phyloP scores from a whole-genome alignment of 2,888 invertebrate species.

The Octonoba sinensis region DNA sequence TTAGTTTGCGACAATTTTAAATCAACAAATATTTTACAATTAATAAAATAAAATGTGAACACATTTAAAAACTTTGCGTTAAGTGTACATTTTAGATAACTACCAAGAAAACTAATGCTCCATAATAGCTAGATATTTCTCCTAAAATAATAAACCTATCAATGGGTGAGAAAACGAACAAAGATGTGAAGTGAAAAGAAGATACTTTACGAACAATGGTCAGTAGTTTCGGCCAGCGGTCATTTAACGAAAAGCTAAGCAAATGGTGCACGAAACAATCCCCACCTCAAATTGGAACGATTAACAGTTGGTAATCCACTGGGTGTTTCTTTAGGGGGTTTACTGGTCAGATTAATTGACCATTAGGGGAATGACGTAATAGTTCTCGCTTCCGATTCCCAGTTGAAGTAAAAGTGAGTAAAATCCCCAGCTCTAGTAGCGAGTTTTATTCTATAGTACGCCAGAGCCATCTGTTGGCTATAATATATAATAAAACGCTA shows the following conservation, averaged over 20 bases:
- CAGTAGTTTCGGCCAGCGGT: constrained; percentile 46
- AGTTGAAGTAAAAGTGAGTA: not conserved
- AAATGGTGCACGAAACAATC: constrained; percentile 53
- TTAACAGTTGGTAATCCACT: constrained; percentile 59
- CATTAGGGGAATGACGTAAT: constrained; percentile 51
- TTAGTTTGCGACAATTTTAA: too few relatives aligned
- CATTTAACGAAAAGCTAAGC: constrained; percentile 35
- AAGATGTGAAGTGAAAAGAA: not conserved
- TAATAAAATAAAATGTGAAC: too few relatives aligned
- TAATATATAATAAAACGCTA: constrained; percentile 40
- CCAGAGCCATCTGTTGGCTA: constrained; percentile 62
- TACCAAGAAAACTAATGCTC: too few relatives aligned
- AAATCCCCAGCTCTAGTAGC: not conserved
- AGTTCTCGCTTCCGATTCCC: not conserved
- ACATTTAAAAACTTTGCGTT: too few relatives aligned
- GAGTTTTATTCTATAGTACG: constrained; percentile 32
- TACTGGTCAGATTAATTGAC: constrained; percentile 56
- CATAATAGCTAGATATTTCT: too few relatives aligned
- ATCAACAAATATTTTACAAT: too few relatives aligned
- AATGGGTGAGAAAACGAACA: not conserved
- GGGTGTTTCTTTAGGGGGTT: constrained; percentile 32
- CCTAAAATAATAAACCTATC: too few relatives aligned
- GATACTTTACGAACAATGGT: constrained; percentile 12
- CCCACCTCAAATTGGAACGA: constrained; percentile 55
- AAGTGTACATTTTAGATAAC: too few relatives aligned